phyloP scores from a whole-genome alignment of 2,888 invertebrate genomes.

The Galerucella nymphaeae region DNA sequence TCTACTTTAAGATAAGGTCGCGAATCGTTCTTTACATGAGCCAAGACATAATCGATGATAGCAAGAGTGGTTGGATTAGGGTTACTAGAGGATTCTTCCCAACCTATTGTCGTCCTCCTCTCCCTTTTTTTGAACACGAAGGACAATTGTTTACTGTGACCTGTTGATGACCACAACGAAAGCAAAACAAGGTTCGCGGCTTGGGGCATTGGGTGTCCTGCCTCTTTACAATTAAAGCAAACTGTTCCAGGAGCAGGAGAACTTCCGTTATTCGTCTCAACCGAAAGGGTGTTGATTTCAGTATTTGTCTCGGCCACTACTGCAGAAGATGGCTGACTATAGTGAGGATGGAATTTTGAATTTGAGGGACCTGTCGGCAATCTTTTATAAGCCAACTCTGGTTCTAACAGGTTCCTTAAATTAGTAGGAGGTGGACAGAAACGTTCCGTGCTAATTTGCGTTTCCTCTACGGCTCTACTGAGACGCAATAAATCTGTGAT shows the following conservation, averaged over 20 bases:
- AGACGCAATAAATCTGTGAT: background rate
- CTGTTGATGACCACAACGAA: conserved; percentile 4
- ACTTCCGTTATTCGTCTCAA: background rate
- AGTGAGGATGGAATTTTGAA: background rate
- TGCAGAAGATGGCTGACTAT: background rate
- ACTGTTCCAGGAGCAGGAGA: background rate
- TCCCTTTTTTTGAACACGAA: background rate
- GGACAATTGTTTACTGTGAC: background rate
- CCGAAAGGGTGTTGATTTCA: background rate
- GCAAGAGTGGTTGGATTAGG: too few species aligned
- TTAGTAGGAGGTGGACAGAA: conserved; percentile 20
- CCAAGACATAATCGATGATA: too few species aligned
- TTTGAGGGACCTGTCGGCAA: background rate
- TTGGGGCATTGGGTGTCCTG: background rate
- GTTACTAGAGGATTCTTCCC: background rate
- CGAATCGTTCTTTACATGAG: too few species aligned
- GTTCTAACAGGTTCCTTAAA: conserved; percentile 11
- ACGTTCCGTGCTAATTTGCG: background rate
- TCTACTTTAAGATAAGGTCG: too few species aligned
- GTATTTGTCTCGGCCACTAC: background rate
- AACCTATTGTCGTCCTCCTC: background rate
- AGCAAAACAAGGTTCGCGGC: background rate
- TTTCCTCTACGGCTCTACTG: background rate
- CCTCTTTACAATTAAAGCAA: background rate
- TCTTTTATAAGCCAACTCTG: conserved; percentile 17